A percentile compares a stretch with the other conserved stretches of the same genome.
These are phyloP conservation scores for Netelia melanura DNA, from an alignment of 2,888 invertebrate genomes.

Conservation along the genomic window DNA sequence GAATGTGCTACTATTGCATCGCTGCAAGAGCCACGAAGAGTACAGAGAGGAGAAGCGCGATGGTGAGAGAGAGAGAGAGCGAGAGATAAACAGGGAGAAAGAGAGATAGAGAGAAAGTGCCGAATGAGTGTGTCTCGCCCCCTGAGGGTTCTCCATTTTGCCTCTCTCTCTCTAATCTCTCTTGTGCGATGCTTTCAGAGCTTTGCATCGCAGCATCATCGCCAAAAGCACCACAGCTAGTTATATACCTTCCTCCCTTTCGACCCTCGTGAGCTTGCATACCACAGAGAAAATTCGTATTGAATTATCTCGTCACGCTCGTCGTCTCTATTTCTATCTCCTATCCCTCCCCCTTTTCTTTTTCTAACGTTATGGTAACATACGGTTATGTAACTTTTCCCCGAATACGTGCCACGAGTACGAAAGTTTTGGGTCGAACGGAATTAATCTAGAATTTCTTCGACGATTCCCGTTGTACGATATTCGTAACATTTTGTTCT, in stretches of 20 bases:
- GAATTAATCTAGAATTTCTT: not conserved
- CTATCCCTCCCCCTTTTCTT: not conserved
- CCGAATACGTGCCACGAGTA: not conserved
- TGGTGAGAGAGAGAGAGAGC: constrained; percentile 7
- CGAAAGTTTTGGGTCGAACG: not conserved
- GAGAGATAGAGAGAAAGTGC: not conserved
- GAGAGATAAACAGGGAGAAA: constrained; percentile 2
- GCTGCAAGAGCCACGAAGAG: constrained; percentile 17
- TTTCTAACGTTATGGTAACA: no score
- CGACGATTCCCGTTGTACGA: not conserved
- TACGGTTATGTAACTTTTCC: not conserved
- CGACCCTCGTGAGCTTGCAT: constrained; percentile 11
- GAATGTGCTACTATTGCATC: constrained; percentile 55
- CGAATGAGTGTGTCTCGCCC: constrained; percentile 51
- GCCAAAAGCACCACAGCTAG: constrained; percentile 49
- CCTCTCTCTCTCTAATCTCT: constrained; percentile 30
- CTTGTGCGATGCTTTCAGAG: constrained; percentile 39
- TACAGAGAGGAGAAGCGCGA: constrained; percentile 9
- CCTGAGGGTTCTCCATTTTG: constrained; percentile 53
- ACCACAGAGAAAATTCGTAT: constrained; percentile 54
- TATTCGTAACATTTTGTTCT: no score
- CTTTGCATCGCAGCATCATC: constrained; percentile 43
- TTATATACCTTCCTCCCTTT: not conserved
- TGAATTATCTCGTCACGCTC: constrained; percentile 41
- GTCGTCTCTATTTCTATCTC: not conserved